Percentiles rank a stretch among this genome's conserved stretches.
phyloP scores from a whole-genome alignment of 2,888 invertebrate species.

The Drosophila vallismaia region DNA sequence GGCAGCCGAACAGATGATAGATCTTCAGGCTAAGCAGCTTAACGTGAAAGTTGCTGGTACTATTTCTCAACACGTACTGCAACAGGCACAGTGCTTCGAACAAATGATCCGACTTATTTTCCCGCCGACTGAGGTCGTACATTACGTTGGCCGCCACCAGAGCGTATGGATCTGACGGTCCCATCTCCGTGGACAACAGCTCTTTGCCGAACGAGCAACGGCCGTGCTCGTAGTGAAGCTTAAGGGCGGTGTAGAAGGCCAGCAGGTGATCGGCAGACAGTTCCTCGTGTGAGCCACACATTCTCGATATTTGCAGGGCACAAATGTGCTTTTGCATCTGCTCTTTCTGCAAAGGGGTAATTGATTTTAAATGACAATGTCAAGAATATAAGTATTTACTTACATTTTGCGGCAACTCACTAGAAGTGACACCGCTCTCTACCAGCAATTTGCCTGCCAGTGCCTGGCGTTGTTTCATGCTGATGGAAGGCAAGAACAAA shows the following conservation, averaged over 20 bases:
- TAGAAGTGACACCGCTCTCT: constrained; percentile 87
- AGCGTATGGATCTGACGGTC: constrained; percentile 91
- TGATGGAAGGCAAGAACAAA: constrained; percentile 88
- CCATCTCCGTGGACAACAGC: constrained; percentile 88
- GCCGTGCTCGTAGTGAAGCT: constrained; percentile 88
- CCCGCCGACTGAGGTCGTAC: constrained; percentile 85
- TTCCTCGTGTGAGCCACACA: constrained; percentile 88
- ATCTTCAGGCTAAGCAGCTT: constrained; percentile 93
- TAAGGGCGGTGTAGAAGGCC: constrained; percentile 86
- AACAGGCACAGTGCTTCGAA: constrained; percentile 88
- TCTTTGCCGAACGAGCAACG: constrained; percentile 85
- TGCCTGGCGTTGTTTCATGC: constrained; percentile 85
- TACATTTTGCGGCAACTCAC: constrained; percentile 87
- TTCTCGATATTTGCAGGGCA: constrained; percentile 89
- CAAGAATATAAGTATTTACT: constrained; percentile 69
- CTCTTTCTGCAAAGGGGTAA: constrained; percentile 85
- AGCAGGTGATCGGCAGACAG: constrained; percentile 85
- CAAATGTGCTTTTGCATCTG: constrained; percentile 93
- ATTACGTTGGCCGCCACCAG: constrained; percentile 87
- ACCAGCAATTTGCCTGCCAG: constrained; percentile 86
- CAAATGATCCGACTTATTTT: constrained; percentile 85
- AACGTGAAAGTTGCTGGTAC: constrained; percentile 94
- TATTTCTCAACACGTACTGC: constrained; percentile 89
- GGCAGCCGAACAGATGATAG: constrained; percentile 91
- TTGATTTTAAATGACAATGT: not conserved